Evolutionary conservation across 2,888 invertebrate species (phyloP).

Genomic region (Cosmia trapezina): DNA sequence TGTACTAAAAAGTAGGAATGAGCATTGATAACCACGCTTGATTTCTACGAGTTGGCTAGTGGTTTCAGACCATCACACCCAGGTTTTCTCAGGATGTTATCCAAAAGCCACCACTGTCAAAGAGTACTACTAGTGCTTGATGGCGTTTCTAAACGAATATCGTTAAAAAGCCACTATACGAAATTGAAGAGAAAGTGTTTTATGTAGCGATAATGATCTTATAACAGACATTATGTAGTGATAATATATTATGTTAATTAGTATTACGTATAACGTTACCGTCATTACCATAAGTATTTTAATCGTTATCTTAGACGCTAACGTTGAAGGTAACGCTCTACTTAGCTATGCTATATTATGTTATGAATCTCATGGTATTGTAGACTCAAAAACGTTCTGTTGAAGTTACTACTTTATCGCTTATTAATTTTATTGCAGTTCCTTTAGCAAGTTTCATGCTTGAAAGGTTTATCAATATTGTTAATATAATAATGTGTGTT

Average conservation of each 20-base stretch:
- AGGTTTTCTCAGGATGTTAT: not conserved
- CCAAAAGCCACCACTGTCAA: not conserved
- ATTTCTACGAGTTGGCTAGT: not conserved
- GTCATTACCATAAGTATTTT: constrained; percentile 47
- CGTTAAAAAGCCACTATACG: constrained; percentile 7
- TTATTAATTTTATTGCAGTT: not conserved
- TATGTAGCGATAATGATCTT: constrained; percentile 37
- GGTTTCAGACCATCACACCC: not conserved
- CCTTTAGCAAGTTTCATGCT: not conserved
- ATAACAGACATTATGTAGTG: constrained; percentile 38
- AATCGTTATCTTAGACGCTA: constrained; percentile 40
- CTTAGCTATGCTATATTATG: constrained; percentile 18
- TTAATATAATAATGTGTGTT: not conserved
- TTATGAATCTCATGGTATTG: constrained; percentile 25
- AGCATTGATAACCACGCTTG: not conserved
- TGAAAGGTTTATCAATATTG: not conserved
- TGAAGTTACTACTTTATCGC: not conserved
- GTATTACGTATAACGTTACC: constrained; percentile 45
- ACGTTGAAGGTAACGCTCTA: constrained; percentile 41
- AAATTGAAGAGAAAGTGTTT: constrained; percentile 43
- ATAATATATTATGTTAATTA: constrained; percentile 50
- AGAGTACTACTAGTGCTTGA: not conserved
- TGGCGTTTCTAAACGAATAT: constrained; percentile 23
- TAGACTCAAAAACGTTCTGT: constrained; percentile 1
- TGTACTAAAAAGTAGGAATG: not conserved